Conservation (phyloP, 1,140 invertebrate species). For the Stenopsyche tienmushanensis region DNA sequence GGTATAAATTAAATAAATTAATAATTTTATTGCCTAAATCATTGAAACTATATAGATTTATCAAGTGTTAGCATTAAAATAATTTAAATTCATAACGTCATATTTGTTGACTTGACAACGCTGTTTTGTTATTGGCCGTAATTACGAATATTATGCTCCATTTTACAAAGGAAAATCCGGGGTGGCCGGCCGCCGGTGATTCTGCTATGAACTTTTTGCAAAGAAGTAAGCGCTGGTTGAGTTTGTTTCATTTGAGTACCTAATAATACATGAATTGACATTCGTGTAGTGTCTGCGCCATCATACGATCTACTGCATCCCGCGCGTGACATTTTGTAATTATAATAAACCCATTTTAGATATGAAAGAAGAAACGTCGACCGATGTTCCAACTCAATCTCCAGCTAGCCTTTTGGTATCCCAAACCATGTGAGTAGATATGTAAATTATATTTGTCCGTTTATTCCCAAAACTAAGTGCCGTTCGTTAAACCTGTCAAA, state of each 20-base stretch:
- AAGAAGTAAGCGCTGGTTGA: not conserved
- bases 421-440: not conserved
- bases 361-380: not conserved
- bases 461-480: not conserved
- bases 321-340: not conserved
- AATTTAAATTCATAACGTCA: no score
- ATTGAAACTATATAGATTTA: no score
- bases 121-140: no score
- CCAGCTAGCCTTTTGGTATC: not conserved
- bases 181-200: not conserved
- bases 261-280: not conserved
- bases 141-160: no score
- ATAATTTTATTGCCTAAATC: no score
- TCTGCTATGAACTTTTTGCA: not conserved
- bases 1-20: no score
- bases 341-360: no score
- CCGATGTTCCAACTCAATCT: not conserved
- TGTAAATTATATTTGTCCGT: not conserved
- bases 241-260: not conserved
- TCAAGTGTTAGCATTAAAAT: no score
- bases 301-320: not conserved
- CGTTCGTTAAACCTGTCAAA: no score
- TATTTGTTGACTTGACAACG: no score
- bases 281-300: not conserved
- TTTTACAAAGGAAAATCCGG: no score